phyloP scores from a whole-genome alignment of 2,888 invertebrate species.

The Magallana nippona region DNA sequence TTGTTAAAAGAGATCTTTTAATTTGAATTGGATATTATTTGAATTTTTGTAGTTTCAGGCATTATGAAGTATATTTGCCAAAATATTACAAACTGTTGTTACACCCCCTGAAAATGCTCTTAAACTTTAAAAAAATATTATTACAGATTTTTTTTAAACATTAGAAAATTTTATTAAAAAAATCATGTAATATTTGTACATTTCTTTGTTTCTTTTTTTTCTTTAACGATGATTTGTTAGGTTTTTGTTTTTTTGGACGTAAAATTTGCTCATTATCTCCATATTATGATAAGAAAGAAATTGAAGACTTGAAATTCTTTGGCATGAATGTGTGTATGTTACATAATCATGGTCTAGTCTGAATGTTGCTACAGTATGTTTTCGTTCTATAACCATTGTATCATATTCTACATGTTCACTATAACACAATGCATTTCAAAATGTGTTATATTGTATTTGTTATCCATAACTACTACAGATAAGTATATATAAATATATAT shows the following conservation, averaged over 20 bases:
- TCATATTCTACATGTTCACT: slow-evolving; percentile 22
- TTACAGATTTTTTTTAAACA: background rate
- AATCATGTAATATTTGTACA: too few relatives aligned
- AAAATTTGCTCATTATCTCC: slow-evolving; percentile 9
- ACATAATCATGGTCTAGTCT: slow-evolving; percentile 38
- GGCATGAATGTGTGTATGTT: slow-evolving; percentile 3
- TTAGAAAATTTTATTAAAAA: background rate
- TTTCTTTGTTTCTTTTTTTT: background rate
- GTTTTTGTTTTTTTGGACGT: background rate
- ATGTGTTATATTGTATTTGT: slow-evolving; percentile 22
- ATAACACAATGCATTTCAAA: slow-evolving; percentile 27
- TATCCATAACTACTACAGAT: slow-evolving; percentile 31
- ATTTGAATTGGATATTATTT: background rate
- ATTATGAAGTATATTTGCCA: background rate
- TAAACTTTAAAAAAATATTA: background rate
- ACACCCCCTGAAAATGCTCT: background rate
- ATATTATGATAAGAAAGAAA: too few relatives aligned
- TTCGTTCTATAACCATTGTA: slow-evolving; percentile 30
- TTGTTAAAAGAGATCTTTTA: background rate
- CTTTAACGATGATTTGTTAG: background rate
- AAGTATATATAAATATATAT: slow-evolving; percentile 18
- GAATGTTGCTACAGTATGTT: slow-evolving; percentile 31
- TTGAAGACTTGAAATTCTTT: slow-evolving; percentile 1
- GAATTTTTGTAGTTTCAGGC: too few relatives aligned
- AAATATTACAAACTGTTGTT: background rate